Evolutionary conservation across 2,888 invertebrate genomes (phyloP), one percentile per base, ranked within the genome.

Genomic region (Drosophila diplacantha): DNA sequence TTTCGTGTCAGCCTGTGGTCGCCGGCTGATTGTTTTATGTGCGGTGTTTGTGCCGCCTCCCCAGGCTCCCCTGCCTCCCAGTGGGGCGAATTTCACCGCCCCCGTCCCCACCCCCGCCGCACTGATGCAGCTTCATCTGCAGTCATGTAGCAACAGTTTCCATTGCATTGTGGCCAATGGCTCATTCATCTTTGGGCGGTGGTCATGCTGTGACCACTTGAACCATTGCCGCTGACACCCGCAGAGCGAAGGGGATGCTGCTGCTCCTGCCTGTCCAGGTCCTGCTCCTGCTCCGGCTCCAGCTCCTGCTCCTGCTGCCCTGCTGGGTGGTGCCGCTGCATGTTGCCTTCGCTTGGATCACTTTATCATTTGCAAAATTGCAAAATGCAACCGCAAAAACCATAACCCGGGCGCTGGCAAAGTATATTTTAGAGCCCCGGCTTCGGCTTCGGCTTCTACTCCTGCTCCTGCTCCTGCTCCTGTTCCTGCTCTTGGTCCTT

Each of bases 1-100:
- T 60, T 66, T 81, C 63, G 75, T 69, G 79, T 75, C 83, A 78
- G 75, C 77, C 74, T 79, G 81, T 71, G 84, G 81, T 83, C 80
- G 79, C 73, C 82, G 71, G 66, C 68, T 84, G 79, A 86, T 86
- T 85, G 85, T 85, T 85, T 85, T 81, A 83, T 85, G 84, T 83
- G 75, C 77, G 83, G 73, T 71, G 68, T 74, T 77, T 65, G 75
- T 63, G 63, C 61, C 47, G 22, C 58, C 39, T 58, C 9, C 47
- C 56, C 26, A 44, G 56, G 24, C 11, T 7, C 16, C 26, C 8
- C n/a, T 18, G 6, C 12, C 20, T 6, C 41, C 22, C 46, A 35
- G 34, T 24, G 18, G 37, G 18, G 18, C 31, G 22, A 22, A 22
- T 22, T 3, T 12, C 11, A 32, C 54, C 29, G 34, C n/a, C 22